Percentiles rank a stretch among this genome's conserved stretches.
Conservation (phyloP, 2,113 vertebrate genomes). For the Labeo rohita region DNA sequence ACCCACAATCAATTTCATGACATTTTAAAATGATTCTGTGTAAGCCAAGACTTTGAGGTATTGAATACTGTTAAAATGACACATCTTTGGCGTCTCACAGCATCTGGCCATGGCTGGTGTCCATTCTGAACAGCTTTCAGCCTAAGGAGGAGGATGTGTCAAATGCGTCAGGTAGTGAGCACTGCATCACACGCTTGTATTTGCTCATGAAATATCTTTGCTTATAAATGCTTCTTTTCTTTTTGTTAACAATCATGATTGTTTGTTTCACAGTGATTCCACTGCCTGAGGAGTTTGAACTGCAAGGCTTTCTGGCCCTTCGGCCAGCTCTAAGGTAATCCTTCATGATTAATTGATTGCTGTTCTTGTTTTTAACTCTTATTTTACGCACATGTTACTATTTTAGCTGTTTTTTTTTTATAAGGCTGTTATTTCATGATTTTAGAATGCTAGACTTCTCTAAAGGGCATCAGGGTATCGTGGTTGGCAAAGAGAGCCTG, state of each 20-base stretch:
- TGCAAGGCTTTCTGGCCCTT: constrained; percentile 96
- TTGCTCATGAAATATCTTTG: neutral
- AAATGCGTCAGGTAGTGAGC: constrained; percentile 80
- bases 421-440: constrained; percentile 15
- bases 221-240: neutral
- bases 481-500: constrained; percentile 86
- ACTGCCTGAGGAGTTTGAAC: constrained; percentile 97
- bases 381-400: neutral
- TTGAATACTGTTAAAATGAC: neutral
- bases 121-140: constrained; percentile 95
- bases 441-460: constrained; percentile 95
- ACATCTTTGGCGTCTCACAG: constrained; percentile 68
- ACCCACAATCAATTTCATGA: neutral
- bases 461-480: constrained; percentile 94
- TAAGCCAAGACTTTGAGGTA: neutral
- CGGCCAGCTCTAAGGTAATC: constrained; percentile 90
- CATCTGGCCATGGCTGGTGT: constrained; percentile 97
- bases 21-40: constrained; percentile 26
- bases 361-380: neutral
- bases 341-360: neutral
- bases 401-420: constrained; percentile 28
- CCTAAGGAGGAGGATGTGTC: constrained; percentile 89
- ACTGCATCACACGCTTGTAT: neutral
- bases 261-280: constrained; percentile 79
- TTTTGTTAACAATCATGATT: neutral